Evolutionary conservation across 2,888 invertebrate genomes (phyloP).

Genomic region (Neoaliturus tenellus): DNA sequence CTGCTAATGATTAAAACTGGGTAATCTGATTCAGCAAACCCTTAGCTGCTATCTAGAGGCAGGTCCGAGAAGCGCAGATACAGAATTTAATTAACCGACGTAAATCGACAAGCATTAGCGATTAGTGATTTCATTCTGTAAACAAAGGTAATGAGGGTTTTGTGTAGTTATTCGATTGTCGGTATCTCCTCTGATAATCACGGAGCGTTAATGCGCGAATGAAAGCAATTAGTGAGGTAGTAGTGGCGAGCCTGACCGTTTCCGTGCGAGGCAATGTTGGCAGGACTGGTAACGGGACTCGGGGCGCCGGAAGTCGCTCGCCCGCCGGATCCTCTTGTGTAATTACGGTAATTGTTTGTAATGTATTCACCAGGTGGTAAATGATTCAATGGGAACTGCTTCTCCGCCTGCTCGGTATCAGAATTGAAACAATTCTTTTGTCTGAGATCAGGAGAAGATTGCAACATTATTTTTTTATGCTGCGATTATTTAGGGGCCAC

Average conservation of each 20-base stretch:
- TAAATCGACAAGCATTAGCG: too few relatives aligned
- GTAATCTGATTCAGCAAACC: too few relatives aligned
- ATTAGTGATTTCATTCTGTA: too few relatives aligned
- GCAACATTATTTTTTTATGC: neutral
- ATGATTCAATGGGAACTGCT: conserved; percentile 18
- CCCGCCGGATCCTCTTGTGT: conserved; percentile 24
- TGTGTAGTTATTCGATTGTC: conserved; percentile 7
- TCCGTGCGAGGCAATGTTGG: neutral
- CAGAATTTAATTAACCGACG: too few relatives aligned
- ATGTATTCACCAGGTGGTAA: conserved; percentile 39
- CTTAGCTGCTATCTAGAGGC: too few relatives aligned
- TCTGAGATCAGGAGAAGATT: neutral
- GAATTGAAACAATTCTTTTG: conserved; percentile 30
- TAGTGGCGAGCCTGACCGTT: neutral
- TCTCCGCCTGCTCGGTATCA: neutral
- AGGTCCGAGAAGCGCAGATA: too few relatives aligned
- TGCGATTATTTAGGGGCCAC: neutral
- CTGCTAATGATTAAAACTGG: too few relatives aligned
- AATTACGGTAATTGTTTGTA: conserved; percentile 50
- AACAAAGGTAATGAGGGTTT: neutral
- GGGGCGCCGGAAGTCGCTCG: conserved; percentile 14
- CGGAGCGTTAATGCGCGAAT: neutral
- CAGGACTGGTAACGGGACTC: conserved; percentile 10
- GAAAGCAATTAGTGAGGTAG: conserved; percentile 5
- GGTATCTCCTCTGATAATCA: neutral